Percentiles rank a stretch among this genome's conserved stretches.
Conservation (phyloP, 2,113 vertebrate genomes). For the Struthio camelus region DNA sequence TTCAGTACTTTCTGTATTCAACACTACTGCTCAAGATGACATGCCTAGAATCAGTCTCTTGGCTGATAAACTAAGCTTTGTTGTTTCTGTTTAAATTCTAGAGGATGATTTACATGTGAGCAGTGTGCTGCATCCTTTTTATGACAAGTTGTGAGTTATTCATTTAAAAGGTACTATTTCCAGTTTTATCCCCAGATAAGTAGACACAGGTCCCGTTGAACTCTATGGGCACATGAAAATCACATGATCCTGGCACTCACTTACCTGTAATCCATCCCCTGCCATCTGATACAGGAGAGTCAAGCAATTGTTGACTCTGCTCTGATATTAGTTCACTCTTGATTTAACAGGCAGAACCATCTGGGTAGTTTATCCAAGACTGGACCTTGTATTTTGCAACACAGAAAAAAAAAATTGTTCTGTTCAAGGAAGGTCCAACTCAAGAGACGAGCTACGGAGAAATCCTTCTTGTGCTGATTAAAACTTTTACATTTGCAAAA, state of each 20-base stretch:
- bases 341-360: background rate
- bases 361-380: background rate
- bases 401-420: background rate
- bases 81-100: background rate
- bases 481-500: background rate
- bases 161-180: background rate
- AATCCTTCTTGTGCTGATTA: background rate
- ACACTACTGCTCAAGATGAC: background rate
- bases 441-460: background rate
- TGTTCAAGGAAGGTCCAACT: background rate
- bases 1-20: background rate
- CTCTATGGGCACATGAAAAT: background rate
- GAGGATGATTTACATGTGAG: background rate
- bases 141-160: background rate
- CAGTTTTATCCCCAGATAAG: background rate
- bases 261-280: background rate
- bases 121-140: background rate
- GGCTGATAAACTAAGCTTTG: background rate
- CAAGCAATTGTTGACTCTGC: background rate
- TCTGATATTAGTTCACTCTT: background rate
- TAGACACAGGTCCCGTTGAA: background rate
- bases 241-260: background rate
- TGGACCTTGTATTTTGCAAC: background rate
- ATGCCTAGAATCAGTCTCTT: background rate
- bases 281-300: background rate